phyloP scores from a whole-genome alignment of 2,113 vertebrate species.

The Halcyon senegalensis region DNA sequence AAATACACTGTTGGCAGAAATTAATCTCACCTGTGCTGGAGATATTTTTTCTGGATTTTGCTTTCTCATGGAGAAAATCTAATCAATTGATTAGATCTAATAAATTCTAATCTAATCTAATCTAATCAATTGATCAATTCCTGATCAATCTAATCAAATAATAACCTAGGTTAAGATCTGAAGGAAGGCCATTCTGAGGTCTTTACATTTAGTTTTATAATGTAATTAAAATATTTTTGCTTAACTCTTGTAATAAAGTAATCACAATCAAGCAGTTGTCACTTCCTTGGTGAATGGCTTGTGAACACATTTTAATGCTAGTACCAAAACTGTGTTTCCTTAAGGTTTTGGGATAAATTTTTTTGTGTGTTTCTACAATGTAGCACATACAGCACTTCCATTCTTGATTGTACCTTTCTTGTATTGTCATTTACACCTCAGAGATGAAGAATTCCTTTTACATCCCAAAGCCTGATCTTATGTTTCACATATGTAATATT shows the following conservation, averaged over 20 bases:
- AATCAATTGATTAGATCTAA: too few species aligned
- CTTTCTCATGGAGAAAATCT: neutral
- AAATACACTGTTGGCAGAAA: neutral
- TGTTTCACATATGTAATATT: neutral
- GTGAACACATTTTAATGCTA: neutral
- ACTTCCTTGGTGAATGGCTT: neutral
- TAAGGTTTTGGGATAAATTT: neutral
- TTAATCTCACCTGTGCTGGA: neutral
- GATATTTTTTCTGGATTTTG: neutral
- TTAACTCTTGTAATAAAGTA: neutral
- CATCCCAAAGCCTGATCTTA: neutral
- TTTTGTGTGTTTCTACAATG: neutral
- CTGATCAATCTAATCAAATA: neutral
- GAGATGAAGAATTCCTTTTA: neutral
- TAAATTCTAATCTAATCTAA: too few species aligned
- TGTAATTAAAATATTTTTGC: neutral
- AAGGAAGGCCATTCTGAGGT: neutral
- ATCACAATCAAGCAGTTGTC: neutral
- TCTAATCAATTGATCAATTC: too few species aligned
- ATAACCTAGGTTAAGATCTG: neutral
- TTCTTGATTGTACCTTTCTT: neutral
- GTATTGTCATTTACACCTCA: neutral
- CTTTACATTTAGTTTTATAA: neutral
- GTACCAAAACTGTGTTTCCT: neutral
- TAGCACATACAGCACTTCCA: neutral